Evolutionary conservation across 2,888 invertebrate genomes (phyloP), one percentile per base, ranked within the genome.

Genomic region (Baronia brevicornis): DNA sequence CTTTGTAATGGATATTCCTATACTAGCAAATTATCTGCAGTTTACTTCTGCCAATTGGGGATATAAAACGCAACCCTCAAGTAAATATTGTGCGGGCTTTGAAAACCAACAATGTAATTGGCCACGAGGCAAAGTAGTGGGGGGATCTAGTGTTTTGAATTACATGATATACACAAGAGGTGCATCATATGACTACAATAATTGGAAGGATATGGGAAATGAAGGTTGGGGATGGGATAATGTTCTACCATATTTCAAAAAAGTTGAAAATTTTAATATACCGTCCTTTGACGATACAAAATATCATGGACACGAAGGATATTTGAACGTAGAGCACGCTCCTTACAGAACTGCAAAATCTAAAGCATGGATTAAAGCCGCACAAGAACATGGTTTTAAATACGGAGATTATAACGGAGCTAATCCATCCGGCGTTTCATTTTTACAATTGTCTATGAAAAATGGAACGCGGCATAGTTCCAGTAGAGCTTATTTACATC

Each of bases 81-180:
- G 87, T 22, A 86, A 77, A 30, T 90, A 89, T 44, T 93, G 93
- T 53, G 82, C 90, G 10, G 93, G 92, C 3, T 90, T 93, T 84
- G 88, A 89, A 43, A 89, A 91, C 44, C 86, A 87, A 43, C 89
- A 89, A 39, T 93, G 93, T 60, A 89, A 91, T 47, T 93, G 90
- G 90, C 93, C 94, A 0, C 78, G 91, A 39, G 95, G 94, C 2
- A 93, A 91, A 64, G 91, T 92, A 0, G 86, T 95, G 57, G 95
- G 95, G 3, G 95, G 95, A 1, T 90, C 90, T 4, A 91, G 91
- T 41, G 89, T 91, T 0, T 74, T 94, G 5, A 95, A 95, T 60
- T 90, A 90, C 48, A 93, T 95, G 93, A 89, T 91, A 51, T 93
- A 91, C 51, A 91, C 91, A 0, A 74, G 92, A 39, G 93, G 92